Evolutionary conservation across 2,888 invertebrate genomes (phyloP).

Genomic region (Boloria euphrosyne): DNA sequence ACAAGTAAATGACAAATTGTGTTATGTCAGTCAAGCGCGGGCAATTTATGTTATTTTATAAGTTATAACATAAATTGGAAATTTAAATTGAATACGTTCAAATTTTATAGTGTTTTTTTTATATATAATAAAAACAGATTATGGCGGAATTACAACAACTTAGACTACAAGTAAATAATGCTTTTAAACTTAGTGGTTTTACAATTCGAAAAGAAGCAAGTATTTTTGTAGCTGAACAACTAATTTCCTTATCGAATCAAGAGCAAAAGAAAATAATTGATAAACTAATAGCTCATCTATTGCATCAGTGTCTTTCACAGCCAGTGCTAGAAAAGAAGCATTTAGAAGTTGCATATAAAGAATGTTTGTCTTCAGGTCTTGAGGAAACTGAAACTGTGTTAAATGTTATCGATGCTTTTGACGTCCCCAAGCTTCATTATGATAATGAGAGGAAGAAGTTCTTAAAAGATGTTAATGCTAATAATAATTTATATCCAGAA

Average conservation of each 20-base stretch:
- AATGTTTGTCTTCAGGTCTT: conserved; percentile 82
- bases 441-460: conserved; percentile 92
- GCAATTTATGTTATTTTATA: too few species aligned
- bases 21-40: not conserved
- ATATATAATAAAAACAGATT: not conserved
- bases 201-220: conserved; percentile 89
- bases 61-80: not conserved
- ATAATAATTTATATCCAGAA: conserved; percentile 80
- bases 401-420: conserved; percentile 90
- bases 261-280: conserved; percentile 88
- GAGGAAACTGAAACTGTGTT: conserved; percentile 88
- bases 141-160: conserved; percentile 75
- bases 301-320: conserved; percentile 88
- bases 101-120: too few species aligned
- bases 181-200: conserved; percentile 90
- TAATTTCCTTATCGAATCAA: conserved; percentile 81
- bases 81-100: too few species aligned
- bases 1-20: not conserved
- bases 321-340: conserved; percentile 88
- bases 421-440: conserved; percentile 89
- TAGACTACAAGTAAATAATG: conserved; percentile 83
- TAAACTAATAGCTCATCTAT: conserved; percentile 88
- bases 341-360: conserved; percentile 88
- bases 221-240: conserved; percentile 86
- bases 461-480: conserved; percentile 66